Evolutionary conservation across 2,113 vertebrate genomes (phyloP).

Genomic region (Cariama cristata): DNA sequence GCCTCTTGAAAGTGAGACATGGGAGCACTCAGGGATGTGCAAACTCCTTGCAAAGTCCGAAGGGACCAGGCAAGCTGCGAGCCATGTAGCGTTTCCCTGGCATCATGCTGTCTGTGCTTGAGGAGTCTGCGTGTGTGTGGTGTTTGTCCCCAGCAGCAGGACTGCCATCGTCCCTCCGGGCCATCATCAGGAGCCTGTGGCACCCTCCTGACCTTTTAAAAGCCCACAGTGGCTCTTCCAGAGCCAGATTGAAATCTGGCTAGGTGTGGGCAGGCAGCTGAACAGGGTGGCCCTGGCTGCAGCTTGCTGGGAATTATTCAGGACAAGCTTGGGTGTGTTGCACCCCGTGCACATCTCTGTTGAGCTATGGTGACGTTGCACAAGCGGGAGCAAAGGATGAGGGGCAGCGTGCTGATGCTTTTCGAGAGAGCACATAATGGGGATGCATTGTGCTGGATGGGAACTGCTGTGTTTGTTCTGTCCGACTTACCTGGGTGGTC

Average conservation of each 20-base stretch:
- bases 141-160: not conserved
- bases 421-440: not conserved
- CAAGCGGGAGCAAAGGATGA: not conserved
- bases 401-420: fast-evolving
- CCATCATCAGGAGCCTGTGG: not conserved
- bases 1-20: fast-evolving
- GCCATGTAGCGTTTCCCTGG: not conserved
- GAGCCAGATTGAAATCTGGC: not conserved
- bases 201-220: not conserved
- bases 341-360: not conserved
- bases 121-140: fast-evolving
- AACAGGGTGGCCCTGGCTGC: not conserved
- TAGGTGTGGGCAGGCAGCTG: not conserved
- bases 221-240: not conserved
- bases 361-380: not conserved
- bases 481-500: not conserved
- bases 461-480: not conserved
- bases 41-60: not conserved
- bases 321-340: not conserved
- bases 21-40: not conserved
- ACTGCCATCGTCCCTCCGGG: not conserved
- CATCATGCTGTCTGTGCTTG: fast-evolving
- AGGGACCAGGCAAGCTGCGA: not conserved
- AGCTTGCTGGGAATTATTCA: not conserved
- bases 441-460: not conserved